Evolutionary conservation across 2,888 invertebrate genomes (phyloP), one percentile per base, ranked within the genome.

Genomic region (Phaedon cochleariae): DNA sequence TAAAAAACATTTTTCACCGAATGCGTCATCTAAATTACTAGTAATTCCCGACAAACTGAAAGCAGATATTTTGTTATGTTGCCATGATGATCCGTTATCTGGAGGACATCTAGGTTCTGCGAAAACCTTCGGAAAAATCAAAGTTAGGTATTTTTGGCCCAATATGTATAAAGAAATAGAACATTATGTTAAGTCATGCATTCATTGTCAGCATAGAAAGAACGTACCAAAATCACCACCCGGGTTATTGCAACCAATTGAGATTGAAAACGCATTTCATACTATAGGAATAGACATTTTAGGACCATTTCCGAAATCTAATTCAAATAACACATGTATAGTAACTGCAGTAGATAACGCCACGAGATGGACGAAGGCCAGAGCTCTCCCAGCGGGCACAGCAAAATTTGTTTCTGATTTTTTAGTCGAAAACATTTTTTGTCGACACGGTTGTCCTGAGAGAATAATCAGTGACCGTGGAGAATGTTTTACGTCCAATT

Each of bases 161-260:
- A 52, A 29, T 18, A 52, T 52, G 52, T 29, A 52, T 52, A 15
- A 52, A 52, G 52, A 52, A 26, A 18, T 49, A 6, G 49, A 49
- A 49, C 0, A 21, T 15, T 49, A 49, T 12, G 49, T 49, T 4
- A 22, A 49, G 10, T 22, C 49, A 12, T 49, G 49, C 21, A 49
- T 22, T 21, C 21, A 49, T 21, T 49, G 49, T 49, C 22, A 49
- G 12, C 49, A 49, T 15, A 26, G 26, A 9, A 49, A 51, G 21
- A 51, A 51, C 26, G 26, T 49, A 0, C 49, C 49, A n/a, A 29
- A 52, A 52, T 26, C 52, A 52, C 52, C n/a, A 26, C 52, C 52
- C 5, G 52, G 52, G 3, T 18, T 52, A 15, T 15, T 52, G 9
- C 52, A 52, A 18, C 52, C 31, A 15, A 52, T 52, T 15, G 26